These are phyloP conservation scores for Sphaeridia pumilis DNA, from an alignment of 2,888 invertebrate species.

Conservation along the genomic window DNA sequence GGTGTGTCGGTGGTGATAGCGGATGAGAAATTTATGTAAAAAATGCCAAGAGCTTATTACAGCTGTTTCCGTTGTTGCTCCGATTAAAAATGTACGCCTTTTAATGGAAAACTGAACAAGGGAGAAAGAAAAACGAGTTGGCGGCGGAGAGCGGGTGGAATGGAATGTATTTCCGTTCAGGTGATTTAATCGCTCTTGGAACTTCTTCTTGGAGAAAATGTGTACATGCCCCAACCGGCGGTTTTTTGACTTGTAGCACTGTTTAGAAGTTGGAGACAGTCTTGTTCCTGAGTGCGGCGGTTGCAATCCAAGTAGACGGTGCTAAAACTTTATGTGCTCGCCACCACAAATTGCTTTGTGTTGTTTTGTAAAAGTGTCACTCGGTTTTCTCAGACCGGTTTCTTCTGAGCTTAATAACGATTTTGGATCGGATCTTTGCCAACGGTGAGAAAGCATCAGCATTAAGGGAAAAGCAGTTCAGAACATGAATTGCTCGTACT, in stretches of 20 bases:
- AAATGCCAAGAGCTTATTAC: background rate
- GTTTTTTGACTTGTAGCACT: too few species aligned
- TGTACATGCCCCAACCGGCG: too few species aligned
- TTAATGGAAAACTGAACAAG: background rate
- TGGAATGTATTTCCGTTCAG: slow-evolving; percentile 2
- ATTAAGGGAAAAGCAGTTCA: too few species aligned
- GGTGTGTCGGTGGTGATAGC: too few species aligned
- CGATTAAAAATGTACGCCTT: background rate
- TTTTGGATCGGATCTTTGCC: too few species aligned
- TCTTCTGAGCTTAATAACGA: background rate
- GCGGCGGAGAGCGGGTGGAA: background rate
- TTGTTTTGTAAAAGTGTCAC: background rate
- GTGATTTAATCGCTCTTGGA: background rate
- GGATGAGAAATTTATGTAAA: background rate
- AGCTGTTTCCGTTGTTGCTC: slow-evolving; percentile 1
- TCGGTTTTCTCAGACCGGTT: background rate
- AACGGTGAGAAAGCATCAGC: too few species aligned
- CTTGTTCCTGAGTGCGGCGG: too few species aligned
- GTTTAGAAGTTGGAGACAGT: too few species aligned
- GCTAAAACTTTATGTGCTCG: background rate
- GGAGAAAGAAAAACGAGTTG: background rate
- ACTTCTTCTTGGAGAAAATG: background rate
- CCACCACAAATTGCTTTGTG: background rate
- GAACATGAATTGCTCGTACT: too few species aligned
- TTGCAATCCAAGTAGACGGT: too few species aligned